Percentiles rank a stretch among this genome's conserved stretches.
Conservation (phyloP, 2,888 invertebrate genomes). For the Scaptomyza tumidula region DNA sequence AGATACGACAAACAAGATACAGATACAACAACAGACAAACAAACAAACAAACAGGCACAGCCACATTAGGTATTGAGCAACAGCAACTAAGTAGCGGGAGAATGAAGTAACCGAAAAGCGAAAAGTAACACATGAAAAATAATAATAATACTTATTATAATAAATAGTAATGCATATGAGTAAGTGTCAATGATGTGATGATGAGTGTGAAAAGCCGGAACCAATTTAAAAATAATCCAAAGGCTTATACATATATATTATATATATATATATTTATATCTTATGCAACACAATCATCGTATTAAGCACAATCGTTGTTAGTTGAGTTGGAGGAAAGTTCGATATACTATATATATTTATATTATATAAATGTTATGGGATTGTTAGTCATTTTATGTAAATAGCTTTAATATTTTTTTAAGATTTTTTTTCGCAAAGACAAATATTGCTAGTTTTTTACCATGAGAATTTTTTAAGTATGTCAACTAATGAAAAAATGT, state of each 20-base stretch:
- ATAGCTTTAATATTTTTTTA: too few species aligned
- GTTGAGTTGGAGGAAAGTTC: too few species aligned
- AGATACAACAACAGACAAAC: not conserved
- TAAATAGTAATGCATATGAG: not conserved
- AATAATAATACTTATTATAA: not conserved
- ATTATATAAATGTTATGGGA: too few species aligned
- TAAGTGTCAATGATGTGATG: not conserved
- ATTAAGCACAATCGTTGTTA: too few species aligned
- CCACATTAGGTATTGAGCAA: not conserved
- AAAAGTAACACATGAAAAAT: not conserved
- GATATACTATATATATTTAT: too few species aligned
- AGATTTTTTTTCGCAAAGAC: too few species aligned
- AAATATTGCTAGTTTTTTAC: too few species aligned
- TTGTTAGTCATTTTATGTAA: too few species aligned
- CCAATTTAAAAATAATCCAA: not conserved
- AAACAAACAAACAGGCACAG: not conserved
- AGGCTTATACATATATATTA: not conserved
- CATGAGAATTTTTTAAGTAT: too few species aligned
- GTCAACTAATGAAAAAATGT: too few species aligned
- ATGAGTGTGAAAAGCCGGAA: constrained; percentile 3
- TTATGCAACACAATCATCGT: too few species aligned
- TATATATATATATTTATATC: too few species aligned
- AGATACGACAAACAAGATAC: constrained; percentile 9
- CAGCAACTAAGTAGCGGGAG: not conserved
- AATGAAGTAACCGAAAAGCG: not conserved